Percentiles rank a stretch among this genome's conserved stretches.
Evolutionary conservation across 1,140 invertebrate genomes (phyloP).

Genomic region (Drosophila asahinai): DNA sequence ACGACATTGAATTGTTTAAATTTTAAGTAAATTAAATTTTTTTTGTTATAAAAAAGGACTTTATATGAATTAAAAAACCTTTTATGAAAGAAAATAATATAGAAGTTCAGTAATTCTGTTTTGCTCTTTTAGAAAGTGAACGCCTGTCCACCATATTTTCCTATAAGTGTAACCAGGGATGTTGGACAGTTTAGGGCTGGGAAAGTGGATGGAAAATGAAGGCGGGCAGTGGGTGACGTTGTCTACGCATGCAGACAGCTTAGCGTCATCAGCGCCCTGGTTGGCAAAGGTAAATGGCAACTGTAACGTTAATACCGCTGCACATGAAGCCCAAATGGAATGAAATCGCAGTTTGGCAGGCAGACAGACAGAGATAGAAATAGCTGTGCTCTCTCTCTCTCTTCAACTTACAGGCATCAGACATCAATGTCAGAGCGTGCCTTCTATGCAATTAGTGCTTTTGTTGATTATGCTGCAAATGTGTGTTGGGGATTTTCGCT

Average conservation of each 20-base stretch:
- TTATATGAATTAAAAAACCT: not conserved
- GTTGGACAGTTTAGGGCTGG: not conserved
- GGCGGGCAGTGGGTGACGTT: conserved; percentile 15
- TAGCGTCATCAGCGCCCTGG: conserved; percentile 56
- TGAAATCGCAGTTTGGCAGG: conserved; percentile 64
- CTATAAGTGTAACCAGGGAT: not conserved
- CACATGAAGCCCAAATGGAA: conserved; percentile 69
- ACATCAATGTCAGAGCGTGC: conserved; percentile 72
- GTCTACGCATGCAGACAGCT: conserved; percentile 64
- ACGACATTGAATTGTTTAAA: no score
- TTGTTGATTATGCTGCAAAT: conserved; percentile 78
- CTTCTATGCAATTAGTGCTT: conserved; percentile 82
- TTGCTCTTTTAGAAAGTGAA: no score
- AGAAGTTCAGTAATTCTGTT: no score
- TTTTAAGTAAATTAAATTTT: not conserved
- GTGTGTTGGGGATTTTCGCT: conserved; percentile 30
- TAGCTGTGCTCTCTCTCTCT: not conserved
- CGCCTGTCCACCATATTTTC: not conserved
- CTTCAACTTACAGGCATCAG: conserved; percentile 28
- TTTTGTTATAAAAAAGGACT: no score
- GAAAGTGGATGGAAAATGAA: conserved; percentile 8
- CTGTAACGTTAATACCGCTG: conserved; percentile 73
- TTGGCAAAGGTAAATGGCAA: conserved; percentile 54
- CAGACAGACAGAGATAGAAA: conserved; percentile 35
- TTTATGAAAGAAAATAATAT: no score